Evolutionary conservation across 2,113 vertebrate species (phyloP).

Genomic region (human (Homo sapiens)): GRCh38 chr13:33466501-33467000

Average conservation of each 20-base stretch:
- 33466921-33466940: conserved; percentile 22
- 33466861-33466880: not conserved
- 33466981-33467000: not conserved
- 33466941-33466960: not conserved
- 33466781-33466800: conserved; percentile 41
- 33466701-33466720: conserved; percentile 1
- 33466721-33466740: not conserved
- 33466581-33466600: not conserved
- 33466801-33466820: not conserved
- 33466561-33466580: not conserved
- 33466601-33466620: conserved; percentile 1
- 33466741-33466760: not conserved
- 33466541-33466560: not conserved
- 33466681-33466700: conserved; percentile 25
- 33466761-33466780: not conserved
- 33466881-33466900: conserved; percentile 1
- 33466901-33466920: not conserved
- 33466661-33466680: not conserved
- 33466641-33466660: not conserved
- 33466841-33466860: not conserved
- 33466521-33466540: not conserved
- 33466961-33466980: conserved; percentile 5
- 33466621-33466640: not conserved
- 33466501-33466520: not conserved
- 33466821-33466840: not conserved